These are phyloP conservation scores for Adelognathus sp. DNA, from an alignment of 2,888 invertebrate species.

Conservation along the genomic window DNA sequence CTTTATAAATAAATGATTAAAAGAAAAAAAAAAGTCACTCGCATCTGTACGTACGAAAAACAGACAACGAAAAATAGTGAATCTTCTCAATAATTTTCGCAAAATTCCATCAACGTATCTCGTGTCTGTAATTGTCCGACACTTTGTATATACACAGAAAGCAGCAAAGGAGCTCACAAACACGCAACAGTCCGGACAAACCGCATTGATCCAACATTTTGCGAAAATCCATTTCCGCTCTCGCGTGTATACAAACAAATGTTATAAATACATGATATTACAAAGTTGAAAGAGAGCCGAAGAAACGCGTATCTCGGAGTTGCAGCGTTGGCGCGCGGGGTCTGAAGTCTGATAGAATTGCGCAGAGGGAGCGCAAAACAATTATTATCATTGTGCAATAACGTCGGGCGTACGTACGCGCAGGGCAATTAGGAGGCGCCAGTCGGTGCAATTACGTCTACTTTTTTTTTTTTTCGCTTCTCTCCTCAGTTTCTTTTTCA, in stretches of 20 bases:
- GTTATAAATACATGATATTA: not conserved
- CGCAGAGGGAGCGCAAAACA: constrained; percentile 67
- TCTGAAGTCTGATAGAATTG: constrained; percentile 23
- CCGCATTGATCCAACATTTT: not conserved
- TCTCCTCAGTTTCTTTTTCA: constrained; percentile 8
- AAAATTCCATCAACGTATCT: not conserved
- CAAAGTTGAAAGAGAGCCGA: not conserved
- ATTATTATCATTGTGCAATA: constrained; percentile 74
- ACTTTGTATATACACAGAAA: not conserved
- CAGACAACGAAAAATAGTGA: not conserved
- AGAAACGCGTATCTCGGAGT: constrained; percentile 10
- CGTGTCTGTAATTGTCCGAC: not conserved
- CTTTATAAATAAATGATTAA: too few relatives aligned
- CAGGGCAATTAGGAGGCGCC: constrained; percentile 78
- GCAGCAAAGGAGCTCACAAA: not conserved
- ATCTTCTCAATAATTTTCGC: not conserved
- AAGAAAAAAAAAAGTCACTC: too few relatives aligned
- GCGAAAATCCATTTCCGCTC: not conserved
- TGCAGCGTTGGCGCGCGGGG: constrained; percentile 13
- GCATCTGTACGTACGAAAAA: too few relatives aligned
- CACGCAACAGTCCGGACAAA: not conserved
- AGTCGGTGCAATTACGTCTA: constrained; percentile 72
- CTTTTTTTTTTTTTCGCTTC: constrained; percentile 60
- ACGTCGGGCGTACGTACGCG: constrained; percentile 69
- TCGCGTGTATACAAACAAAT: not conserved